Base-by-base conservation (phyloP, 2,113 vertebrate species). In the Chitala chitala region DNA sequence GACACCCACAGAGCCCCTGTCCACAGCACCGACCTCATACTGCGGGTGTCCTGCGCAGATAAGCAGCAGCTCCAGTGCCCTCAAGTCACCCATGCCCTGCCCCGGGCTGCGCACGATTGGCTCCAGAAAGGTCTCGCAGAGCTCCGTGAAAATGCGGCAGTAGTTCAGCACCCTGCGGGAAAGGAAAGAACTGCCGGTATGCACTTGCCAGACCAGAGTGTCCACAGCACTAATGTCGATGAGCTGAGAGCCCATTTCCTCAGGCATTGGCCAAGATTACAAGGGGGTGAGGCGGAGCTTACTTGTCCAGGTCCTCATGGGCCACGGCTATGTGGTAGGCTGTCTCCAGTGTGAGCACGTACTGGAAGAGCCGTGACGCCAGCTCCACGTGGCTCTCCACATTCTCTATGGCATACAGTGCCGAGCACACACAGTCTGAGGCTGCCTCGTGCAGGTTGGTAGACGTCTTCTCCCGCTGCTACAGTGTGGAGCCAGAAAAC, bases 311-410 rank as follows among this genome's bases (percentile, higher is more conserved):
- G 86, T 99, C 97, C 81, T 99, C 97, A 1, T 96, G 92, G 1
- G 97, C 97, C 48, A 98, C 96, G 0, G 97, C 94, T 96, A 99
- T 99, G 87, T 99, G 97, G 42, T 99, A 99, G 31, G 96, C 96
- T 0, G 94, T 93, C 89, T 99, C 96, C 46, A 99, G 85, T 0
- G 96, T 98, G 44, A 98, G 86, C 54, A 98, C 97, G 0, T 96
- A 96, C 83, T 96, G 96, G 84, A 99, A 98, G 3, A 99, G 94
- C 79, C 98, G 96, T 86, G 95, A 79, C 20, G 94, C 96, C 69
- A 99, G 77, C 0, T 91, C 85, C 61, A 98, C 83, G 80, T 95
- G 92, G 6, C 91, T 93, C 75, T 98, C 95, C 78, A 99, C 92
- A 4, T 95, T 99, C 83, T 99, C 96, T 1, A 98, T 96, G 82